Evolutionary conservation across 2,113 vertebrate genomes (phyloP).

Genomic region (Lampris incognitus): DNA sequence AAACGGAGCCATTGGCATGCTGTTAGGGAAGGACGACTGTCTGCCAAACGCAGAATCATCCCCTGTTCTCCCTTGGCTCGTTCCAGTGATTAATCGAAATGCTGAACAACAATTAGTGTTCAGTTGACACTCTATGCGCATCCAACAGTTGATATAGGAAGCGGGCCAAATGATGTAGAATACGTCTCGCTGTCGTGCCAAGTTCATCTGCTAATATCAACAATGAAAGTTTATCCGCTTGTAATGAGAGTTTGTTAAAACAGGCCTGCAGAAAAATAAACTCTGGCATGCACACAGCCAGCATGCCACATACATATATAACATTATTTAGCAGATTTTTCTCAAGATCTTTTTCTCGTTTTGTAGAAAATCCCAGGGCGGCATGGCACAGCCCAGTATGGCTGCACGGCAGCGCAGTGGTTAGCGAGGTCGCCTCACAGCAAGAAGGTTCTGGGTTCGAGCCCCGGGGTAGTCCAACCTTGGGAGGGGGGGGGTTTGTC

Average conservation of each 20-base stretch:
- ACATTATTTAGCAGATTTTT: too few relatives aligned
- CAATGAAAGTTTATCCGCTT: conserved; percentile 67
- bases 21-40: conserved; percentile 51
- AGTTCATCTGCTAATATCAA: conserved; percentile 73
- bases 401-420: too few relatives aligned
- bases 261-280: conserved; percentile 50
- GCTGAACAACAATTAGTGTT: conserved; percentile 75
- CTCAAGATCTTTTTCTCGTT: too few relatives aligned
- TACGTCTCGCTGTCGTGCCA: conserved; percentile 71
- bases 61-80: conserved; percentile 67
- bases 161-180: conserved; percentile 72
- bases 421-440: too few relatives aligned
- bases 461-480: too few relatives aligned
- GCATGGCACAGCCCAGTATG: too few relatives aligned
- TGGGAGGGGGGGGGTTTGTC: too few relatives aligned
- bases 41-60: conserved; percentile 72
- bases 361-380: too few relatives aligned
- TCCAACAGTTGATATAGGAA: conserved; percentile 73
- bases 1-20: conserved; percentile 48
- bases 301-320: conserved; percentile 39
- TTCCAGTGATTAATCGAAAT: conserved; percentile 69
- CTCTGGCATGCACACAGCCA: conserved; percentile 35
- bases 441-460: too few relatives aligned
- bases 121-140: conserved; percentile 72
- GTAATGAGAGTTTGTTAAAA: conserved; percentile 68